phyloP scores from a whole-genome alignment of 2,888 invertebrate genomes.

The Dryadula phaetusa region DNA sequence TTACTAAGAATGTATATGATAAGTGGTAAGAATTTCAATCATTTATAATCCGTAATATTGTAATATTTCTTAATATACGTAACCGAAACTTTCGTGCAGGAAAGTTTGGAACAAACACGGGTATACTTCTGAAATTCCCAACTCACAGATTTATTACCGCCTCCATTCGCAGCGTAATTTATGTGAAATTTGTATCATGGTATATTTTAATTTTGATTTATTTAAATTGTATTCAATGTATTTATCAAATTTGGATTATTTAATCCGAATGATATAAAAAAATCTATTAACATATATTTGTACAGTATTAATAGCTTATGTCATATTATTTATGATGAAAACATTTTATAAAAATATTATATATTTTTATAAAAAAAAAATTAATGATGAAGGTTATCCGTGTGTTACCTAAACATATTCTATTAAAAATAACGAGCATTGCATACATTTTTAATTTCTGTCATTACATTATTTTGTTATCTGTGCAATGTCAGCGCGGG shows the following conservation, averaged over 20 bases:
- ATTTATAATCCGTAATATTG: constrained; percentile 42
- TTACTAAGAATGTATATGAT: not conserved
- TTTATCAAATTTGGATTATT: constrained; percentile 30
- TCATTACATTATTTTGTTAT: constrained; percentile 12
- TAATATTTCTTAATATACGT: constrained; percentile 48
- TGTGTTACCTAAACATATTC: too few species aligned
- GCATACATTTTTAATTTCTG: not conserved
- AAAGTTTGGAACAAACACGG: constrained; percentile 50
- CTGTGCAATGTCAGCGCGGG: constrained; percentile 22
- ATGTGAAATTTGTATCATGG: constrained; percentile 47
- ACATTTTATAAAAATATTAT: too few species aligned
- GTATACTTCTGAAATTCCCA: constrained; percentile 48
- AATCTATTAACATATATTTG: not conserved
- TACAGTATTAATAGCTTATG: too few species aligned
- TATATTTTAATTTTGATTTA: constrained; percentile 42
- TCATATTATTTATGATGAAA: too few species aligned
- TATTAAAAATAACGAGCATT: too few species aligned
- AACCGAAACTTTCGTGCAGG: constrained; percentile 40
- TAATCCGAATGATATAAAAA: too few species aligned
- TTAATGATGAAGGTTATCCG: too few species aligned
- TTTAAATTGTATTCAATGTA: constrained; percentile 36
- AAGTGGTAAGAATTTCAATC: constrained; percentile 30
- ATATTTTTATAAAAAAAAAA: too few species aligned
- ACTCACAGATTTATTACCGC: constrained; percentile 51
- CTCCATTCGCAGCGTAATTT: constrained; percentile 46